phyloP scores from a whole-genome alignment of 2,888 invertebrate genomes.

The Phalera bucephala region DNA sequence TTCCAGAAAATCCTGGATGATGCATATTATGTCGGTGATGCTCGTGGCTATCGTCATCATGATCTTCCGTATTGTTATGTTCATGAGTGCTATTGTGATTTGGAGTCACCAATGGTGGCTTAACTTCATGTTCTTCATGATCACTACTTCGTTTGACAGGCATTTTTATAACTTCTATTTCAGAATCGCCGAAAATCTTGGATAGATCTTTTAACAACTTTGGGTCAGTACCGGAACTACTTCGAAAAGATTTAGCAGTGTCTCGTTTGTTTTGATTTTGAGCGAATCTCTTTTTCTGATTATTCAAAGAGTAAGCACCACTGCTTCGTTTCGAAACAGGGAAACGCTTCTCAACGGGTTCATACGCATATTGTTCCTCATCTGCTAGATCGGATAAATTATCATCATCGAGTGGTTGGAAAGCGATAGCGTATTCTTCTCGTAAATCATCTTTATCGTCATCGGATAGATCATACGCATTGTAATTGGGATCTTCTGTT shows the following conservation, averaged over 20 bases:
- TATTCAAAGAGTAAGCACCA: slow-evolving; percentile 51
- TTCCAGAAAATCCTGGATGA: slow-evolving; percentile 53
- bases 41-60: slow-evolving; percentile 62
- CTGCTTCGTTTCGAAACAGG: slow-evolving; percentile 87
- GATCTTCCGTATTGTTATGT: slow-evolving; percentile 36
- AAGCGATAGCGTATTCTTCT: slow-evolving; percentile 75
- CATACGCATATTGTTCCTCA: slow-evolving; percentile 69
- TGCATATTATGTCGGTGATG: slow-evolving; percentile 55
- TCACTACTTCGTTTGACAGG: slow-evolving; percentile 81
- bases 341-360: slow-evolving; percentile 82
- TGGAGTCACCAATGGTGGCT: slow-evolving; percentile 60
- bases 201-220: slow-evolving; percentile 87
- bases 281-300: slow-evolving; percentile 58
- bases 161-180: slow-evolving; percentile 65
- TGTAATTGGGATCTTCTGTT: slow-evolving; percentile 53
- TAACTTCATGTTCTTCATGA: slow-evolving; percentile 56
- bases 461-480: slow-evolving; percentile 59
- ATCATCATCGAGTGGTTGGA: slow-evolving; percentile 75
- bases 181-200: slow-evolving; percentile 84
- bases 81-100: slow-evolving; percentile 55
- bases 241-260: slow-evolving; percentile 57
- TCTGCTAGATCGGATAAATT: slow-evolving; percentile 61
- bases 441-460: slow-evolving; percentile 70
- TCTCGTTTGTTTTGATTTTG: slow-evolving; percentile 59
- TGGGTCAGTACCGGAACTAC: slow-evolving; percentile 85